Base-by-base conservation (phyloP, 2,113 vertebrate species). In the Amphiprion ocellaris region DNA sequence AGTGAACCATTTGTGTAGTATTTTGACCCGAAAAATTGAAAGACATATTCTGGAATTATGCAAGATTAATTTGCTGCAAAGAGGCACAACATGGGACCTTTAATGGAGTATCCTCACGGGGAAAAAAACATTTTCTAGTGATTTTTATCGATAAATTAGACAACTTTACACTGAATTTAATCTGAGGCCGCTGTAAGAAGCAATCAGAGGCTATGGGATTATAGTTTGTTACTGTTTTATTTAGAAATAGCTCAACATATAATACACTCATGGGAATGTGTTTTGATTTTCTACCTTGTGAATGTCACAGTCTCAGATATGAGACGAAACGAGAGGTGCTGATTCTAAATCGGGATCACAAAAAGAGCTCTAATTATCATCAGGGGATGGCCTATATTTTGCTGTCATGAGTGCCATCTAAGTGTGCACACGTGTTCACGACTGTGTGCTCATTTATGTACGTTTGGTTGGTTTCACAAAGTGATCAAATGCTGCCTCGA, bases 361-460 rank as follows among this genome's bases (percentile, higher is more conserved):
- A 52, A 75, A 71, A 28, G 60, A 61, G 66, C 69, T 64, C 79
- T 77, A 80, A 88, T 87, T 91, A 83, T 84, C 77, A 21, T 75
- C 66, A 67, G 50, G 10, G 33, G 37, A 44, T 71, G 75, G 66
- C 81, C 88, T 87, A 88, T 85, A 87, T 91, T 85, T 83, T 65
- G 58, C 39, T 74, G 59, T 76, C 54, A 46, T 68, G 21, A 63
- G 61, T 41, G 55, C 65, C 10, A 14, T 50, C 46, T 69, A 55
- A 6, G 11, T 39, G 66, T 17, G 12, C 62, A 66, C 37, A 9
- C 58, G 11, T 33, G 65, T 28, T 41, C 1, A 1, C 21, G 39
- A 10, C 26, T 1, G 41, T 68, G 52, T 26, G 46, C 41, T 44
- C 14, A 14, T 14, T 44, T 44, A 74, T 69, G 17, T 64, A 79